Evolutionary conservation across 2,113 vertebrate species (phyloP).

Genomic region (Murina feae): DNA sequence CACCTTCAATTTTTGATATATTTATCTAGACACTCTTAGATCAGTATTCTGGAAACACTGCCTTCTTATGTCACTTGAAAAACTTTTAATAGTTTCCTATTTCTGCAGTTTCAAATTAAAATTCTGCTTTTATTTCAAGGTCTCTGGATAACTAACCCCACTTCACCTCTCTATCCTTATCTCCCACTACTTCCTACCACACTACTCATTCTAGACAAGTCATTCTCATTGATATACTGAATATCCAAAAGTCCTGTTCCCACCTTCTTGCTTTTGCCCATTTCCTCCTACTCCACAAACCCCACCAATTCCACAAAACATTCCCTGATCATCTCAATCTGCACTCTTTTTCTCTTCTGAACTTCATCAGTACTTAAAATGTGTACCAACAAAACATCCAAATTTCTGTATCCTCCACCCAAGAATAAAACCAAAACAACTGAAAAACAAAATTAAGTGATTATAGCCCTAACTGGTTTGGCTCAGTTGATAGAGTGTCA

Average conservation of each 20-base stretch:
- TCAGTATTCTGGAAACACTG: background rate
- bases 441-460: background rate
- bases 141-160: background rate
- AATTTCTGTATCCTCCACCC: background rate
- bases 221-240: background rate
- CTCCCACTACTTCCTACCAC: background rate
- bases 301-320: background rate
- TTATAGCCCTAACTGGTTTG: too few species aligned
- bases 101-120: slow-evolving; percentile 35
- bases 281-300: background rate
- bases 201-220: slow-evolving; percentile 8
- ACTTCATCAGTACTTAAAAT: slow-evolving; percentile 6
- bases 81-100: background rate
- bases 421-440: background rate
- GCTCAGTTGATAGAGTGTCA: too few species aligned
- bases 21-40: slow-evolving; percentile 22
- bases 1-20: background rate
- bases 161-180: background rate
- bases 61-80: slow-evolving; percentile 32
- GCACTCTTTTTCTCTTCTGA: slow-evolving; percentile 27
- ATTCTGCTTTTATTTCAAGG: slow-evolving; percentile 30
- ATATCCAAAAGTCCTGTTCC: background rate
- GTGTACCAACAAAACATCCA: background rate
- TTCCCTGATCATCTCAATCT: background rate
- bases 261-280: background rate